Conservation (phyloP, 2,888 invertebrate genomes). For the Melanophora roralis region DNA sequence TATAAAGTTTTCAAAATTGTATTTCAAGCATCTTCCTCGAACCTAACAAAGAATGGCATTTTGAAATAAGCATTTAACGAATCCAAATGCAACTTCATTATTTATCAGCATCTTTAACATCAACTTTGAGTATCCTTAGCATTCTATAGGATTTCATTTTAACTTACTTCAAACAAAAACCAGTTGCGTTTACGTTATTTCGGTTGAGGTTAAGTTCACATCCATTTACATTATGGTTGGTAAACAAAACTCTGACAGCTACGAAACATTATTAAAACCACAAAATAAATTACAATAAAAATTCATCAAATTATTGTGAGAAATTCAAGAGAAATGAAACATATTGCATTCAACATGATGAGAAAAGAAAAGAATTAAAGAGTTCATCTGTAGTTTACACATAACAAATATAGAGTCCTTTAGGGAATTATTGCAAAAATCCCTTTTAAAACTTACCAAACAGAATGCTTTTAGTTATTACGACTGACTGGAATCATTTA, state of each 20-base stretch:
- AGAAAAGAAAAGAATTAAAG: not conserved
- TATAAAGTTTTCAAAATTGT: no score
- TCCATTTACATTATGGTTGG: constrained; percentile 42
- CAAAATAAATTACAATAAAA: constrained; percentile 59
- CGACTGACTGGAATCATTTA: constrained; percentile 50
- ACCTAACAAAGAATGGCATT: no score
- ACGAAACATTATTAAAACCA: constrained; percentile 49
- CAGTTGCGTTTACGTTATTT: not conserved
- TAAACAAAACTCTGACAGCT: constrained; percentile 43
- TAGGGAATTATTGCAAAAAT: constrained; percentile 38
- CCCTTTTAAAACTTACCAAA: not conserved
- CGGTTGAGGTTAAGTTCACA: constrained; percentile 51
- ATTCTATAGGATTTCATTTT: not conserved
- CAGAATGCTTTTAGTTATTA: constrained; percentile 18
- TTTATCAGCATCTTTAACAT: not conserved
- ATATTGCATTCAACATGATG: constrained; percentile 35
- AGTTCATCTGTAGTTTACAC: constrained; percentile 24
- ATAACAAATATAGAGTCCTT: constrained; percentile 50
- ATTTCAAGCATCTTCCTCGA: no score
- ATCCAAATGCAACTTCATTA: no score
- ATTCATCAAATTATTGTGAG: constrained; percentile 37
- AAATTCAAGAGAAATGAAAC: constrained; percentile 27
- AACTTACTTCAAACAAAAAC: not conserved
- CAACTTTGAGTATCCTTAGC: not conserved
- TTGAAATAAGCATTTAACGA: no score